Conservation (phyloP, 1,140 invertebrate genomes). For the Choristoneura fumiferana region DNA sequence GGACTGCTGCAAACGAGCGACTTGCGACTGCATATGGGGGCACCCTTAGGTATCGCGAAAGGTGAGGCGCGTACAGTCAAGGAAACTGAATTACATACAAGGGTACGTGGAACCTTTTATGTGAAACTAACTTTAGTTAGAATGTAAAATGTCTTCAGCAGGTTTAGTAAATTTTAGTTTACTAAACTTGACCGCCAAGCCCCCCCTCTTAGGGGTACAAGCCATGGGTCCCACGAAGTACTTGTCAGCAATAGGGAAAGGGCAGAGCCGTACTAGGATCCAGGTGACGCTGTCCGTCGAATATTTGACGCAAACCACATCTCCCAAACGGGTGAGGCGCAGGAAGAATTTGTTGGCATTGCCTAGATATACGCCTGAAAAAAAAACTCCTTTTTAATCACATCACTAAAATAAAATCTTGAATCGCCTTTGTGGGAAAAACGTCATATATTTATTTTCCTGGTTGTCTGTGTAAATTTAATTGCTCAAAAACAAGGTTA, state of each 20-base stretch:
- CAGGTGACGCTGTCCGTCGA: constrained; percentile 47
- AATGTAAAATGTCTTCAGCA: constrained; percentile 45
- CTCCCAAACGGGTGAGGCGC: constrained; percentile 39
- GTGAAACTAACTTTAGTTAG: constrained; percentile 43
- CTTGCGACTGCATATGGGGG: no score
- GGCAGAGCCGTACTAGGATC: constrained; percentile 46
- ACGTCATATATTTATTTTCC: no score
- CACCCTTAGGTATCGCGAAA: no score
- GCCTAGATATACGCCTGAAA: constrained; percentile 47
- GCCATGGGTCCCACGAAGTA: constrained; percentile 48
- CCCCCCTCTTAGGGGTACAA: constrained; percentile 45
- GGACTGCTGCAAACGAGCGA: no score
- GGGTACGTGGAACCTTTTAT: no score
- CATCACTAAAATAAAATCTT: background rate
- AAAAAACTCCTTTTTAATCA: constrained; percentile 10
- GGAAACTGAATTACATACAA: no score
- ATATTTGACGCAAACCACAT: constrained; percentile 53
- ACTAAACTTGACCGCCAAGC: constrained; percentile 42
- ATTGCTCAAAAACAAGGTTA: no score
- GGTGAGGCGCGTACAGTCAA: no score
- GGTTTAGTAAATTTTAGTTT: constrained; percentile 35
- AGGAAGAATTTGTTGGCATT: constrained; percentile 55
- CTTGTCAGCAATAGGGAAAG: constrained; percentile 30
- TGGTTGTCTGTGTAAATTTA: no score
- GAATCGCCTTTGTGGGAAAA: no score